phyloP scores from a whole-genome alignment of 2,888 invertebrate genomes.

The Sarcophaga caerulescens region DNA sequence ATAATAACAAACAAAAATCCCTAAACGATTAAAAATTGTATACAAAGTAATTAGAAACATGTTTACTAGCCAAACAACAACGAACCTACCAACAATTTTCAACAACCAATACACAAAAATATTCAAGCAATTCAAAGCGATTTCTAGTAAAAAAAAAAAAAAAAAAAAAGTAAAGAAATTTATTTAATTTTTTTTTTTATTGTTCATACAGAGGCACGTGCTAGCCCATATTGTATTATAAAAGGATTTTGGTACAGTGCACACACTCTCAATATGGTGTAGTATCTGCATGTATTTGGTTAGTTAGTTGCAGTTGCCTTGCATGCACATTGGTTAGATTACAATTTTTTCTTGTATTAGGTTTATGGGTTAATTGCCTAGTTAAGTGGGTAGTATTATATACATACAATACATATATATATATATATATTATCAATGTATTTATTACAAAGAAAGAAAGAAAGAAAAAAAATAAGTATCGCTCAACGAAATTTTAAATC shows the following conservation, averaged over 20 bases:
- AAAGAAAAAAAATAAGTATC: conserved; percentile 17
- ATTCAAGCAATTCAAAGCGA: conserved; percentile 17
- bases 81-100: no score
- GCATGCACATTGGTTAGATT: conserved; percentile 60
- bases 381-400: conserved; percentile 20
- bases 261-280: conserved; percentile 17
- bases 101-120: no score
- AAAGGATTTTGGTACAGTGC: not conserved
- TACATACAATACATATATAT: conserved; percentile 5
- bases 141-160: conserved; percentile 18
- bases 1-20: no score
- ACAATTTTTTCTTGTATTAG: not conserved
- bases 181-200: not conserved
- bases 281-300: conserved; percentile 33
- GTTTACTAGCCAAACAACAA: not conserved
- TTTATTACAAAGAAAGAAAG: no score
- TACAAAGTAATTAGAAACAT: not conserved
- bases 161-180: not conserved
- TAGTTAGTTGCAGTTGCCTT: conserved; percentile 50
- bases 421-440: conserved; percentile 2
- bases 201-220: conserved; percentile 44
- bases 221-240: conserved; percentile 43
- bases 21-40: no score
- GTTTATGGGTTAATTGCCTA: conserved; percentile 56
- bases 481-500: conserved; percentile 51